A percentile compares a stretch with the other conserved stretches of the same genome.
phyloP scores from a whole-genome alignment of 2,888 invertebrate species.

The Aspidapion aeneum region DNA sequence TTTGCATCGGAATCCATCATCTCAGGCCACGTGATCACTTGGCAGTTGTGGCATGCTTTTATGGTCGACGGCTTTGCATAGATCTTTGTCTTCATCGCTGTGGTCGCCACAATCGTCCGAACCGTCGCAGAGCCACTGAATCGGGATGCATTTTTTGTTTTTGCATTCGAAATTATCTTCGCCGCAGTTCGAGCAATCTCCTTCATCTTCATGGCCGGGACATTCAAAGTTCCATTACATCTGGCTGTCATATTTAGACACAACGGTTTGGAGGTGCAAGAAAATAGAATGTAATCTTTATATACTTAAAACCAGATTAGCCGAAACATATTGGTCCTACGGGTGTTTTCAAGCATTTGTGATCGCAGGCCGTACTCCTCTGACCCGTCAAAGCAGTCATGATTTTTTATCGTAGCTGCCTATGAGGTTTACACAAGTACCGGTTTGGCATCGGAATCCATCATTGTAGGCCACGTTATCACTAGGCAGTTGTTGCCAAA shows the following conservation, averaged over 20 bases:
- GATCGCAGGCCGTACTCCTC: conserved; percentile 17
- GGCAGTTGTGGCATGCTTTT: conserved; percentile 7
- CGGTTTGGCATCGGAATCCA: conserved; percentile 56
- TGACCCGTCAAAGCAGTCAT: background rate
- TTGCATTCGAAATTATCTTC: conserved; percentile 54
- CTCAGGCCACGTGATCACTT: conserved; percentile 36
- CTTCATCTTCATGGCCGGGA: conserved; percentile 69
- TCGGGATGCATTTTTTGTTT: conserved; percentile 58
- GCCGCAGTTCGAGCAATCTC: conserved; percentile 47
- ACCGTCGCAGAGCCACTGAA: conserved; percentile 58
- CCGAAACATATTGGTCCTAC: conserved; percentile 36
- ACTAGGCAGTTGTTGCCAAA: too few relatives aligned
- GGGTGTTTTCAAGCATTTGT: background rate
- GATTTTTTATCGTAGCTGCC: background rate
- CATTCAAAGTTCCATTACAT: conserved; percentile 64
- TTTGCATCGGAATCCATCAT: conserved; percentile 53
- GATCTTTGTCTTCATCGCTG: conserved; percentile 58
- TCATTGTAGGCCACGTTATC: too few relatives aligned
- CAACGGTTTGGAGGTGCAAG: conserved; percentile 51
- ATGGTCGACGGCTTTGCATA: conserved; percentile 20
- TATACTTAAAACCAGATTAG: conserved; percentile 50
- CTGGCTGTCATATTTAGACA: conserved; percentile 53
- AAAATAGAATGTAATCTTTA: conserved; percentile 38
- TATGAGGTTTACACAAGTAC: conserved; percentile 32
- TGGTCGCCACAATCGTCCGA: conserved; percentile 66